Conservation (phyloP, 2,113 vertebrate genomes). For the Asarcornis scutulata region DNA sequence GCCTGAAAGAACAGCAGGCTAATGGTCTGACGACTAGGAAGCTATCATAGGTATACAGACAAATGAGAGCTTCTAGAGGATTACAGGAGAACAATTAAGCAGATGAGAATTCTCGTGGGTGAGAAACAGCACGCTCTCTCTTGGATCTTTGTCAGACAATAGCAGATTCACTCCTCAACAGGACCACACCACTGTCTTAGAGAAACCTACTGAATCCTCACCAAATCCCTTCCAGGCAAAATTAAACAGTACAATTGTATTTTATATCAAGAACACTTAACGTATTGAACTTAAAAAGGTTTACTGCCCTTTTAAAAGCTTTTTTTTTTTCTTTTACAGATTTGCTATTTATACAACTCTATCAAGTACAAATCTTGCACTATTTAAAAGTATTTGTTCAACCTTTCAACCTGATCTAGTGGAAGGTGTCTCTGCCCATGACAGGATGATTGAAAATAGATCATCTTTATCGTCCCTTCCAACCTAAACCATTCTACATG, state of each 20-base stretch:
- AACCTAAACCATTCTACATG: not conserved
- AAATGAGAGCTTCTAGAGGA: not conserved
- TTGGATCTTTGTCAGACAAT: not conserved
- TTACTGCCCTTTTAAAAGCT: not conserved
- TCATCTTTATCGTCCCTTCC: not conserved
- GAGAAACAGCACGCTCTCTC: not conserved
- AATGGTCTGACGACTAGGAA: not conserved
- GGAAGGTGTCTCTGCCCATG: not conserved
- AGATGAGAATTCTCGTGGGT: not conserved
- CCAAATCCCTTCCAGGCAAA: not conserved
- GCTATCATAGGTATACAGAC: not conserved
- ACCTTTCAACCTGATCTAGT: not conserved
- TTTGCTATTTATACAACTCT: not conserved
- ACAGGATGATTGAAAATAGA: not conserved
- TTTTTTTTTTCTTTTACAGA: not conserved
- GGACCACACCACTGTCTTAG: not conserved
- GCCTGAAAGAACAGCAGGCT: not conserved
- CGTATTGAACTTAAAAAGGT: not conserved
- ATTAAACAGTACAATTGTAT: not conserved
- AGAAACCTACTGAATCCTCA: not conserved
- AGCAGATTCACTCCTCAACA: not conserved
- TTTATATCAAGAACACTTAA: not conserved
- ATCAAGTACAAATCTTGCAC: not conserved
- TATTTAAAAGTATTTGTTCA: not conserved
- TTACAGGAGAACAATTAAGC: not conserved